Evolutionary conservation across 2,888 invertebrate species (phyloP), one percentile per base, ranked within the genome.

Genomic region (Stenoptilia bipunctidactyla): DNA sequence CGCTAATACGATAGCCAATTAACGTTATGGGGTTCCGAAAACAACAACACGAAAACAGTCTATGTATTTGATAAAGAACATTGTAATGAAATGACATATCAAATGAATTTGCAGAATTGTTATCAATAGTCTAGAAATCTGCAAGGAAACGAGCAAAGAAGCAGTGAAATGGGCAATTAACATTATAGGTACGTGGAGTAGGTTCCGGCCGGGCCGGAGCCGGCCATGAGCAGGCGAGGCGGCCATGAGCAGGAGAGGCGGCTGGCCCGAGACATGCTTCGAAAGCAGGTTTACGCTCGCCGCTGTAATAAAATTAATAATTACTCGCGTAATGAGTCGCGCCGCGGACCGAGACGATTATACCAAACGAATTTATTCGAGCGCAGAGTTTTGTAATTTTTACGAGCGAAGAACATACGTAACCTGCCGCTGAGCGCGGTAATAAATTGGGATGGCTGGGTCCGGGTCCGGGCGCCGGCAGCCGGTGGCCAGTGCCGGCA

Each of bases 201-300:
- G n/a, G n/a, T n/a, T n/a, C n/a, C n/a, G n/a, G n/a, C n/a, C n/a
- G n/a, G n/a, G n/a, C n/a, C n/a, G n/a, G n/a, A n/a, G n/a, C n/a
- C n/a, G n/a, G n/a, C n/a, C n/a, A n/a, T n/a, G n/a, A n/a, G n/a
- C n/a, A n/a, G n/a, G n/a, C n/a, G n/a, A n/a, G n/a, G n/a, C n/a
- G 57, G n/a, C n/a, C n/a, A n/a, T n/a, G 20, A 20, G 20, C 4
- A 3, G 8, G 20, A 20, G 20, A 3, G 20, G 20, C 20, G 20
- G 20, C 20, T 8, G 4, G 20, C n/a, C 25, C 5, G 9, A 5
- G 9, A 25, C 25, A 6, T 25, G 25, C 25, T 25, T 9, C 25
- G 5, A 4, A 10, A 30, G 30, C 30, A 30, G 30, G 30, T 30
- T 30, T 10, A 4, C 12, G 30, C n/a, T 2, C 12, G 30, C n/a